Evolutionary conservation across 2,888 invertebrate species (phyloP).

Genomic region (Neoaliturus tenellus): DNA sequence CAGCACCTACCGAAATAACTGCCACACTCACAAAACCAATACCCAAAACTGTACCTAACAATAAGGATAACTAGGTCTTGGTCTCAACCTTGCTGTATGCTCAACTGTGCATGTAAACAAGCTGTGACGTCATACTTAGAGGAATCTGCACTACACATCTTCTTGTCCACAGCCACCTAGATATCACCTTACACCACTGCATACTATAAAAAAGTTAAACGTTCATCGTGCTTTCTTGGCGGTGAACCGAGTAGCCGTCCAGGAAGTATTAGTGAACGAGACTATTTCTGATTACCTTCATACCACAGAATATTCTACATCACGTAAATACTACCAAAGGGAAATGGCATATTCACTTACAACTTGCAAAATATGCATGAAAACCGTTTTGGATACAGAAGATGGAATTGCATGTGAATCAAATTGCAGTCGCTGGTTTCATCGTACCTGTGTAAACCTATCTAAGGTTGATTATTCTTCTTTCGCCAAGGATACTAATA

Average conservation of each 20-base stretch:
- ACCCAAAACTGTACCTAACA: not conserved
- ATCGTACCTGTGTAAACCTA: not conserved
- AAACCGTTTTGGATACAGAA: not conserved
- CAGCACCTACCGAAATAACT: not conserved
- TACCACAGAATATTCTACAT: not conserved
- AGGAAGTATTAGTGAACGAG: not conserved
- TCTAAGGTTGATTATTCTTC: not conserved
- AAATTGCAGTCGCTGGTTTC: not conserved
- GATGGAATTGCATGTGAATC: constrained; percentile 28
- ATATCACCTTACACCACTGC: not conserved
- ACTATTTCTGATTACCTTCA: no score
- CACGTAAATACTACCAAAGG: not conserved
- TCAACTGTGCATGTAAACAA: not conserved
- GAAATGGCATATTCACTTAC: not conserved
- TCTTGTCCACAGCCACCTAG: not conserved
- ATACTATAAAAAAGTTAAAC: constrained; percentile 9
- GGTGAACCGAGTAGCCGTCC: constrained; percentile 28
- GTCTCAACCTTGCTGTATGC: no score
- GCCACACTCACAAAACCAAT: not conserved
- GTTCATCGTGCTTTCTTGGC: not conserved
- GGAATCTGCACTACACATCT: not conserved
- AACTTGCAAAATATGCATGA: constrained; percentile 15
- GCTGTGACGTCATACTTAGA: not conserved
- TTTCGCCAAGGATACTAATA: not conserved
- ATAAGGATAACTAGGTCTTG: not conserved